Base-by-base conservation (phyloP, 2,113 vertebrate species). In the Passer domesticus region DNA sequence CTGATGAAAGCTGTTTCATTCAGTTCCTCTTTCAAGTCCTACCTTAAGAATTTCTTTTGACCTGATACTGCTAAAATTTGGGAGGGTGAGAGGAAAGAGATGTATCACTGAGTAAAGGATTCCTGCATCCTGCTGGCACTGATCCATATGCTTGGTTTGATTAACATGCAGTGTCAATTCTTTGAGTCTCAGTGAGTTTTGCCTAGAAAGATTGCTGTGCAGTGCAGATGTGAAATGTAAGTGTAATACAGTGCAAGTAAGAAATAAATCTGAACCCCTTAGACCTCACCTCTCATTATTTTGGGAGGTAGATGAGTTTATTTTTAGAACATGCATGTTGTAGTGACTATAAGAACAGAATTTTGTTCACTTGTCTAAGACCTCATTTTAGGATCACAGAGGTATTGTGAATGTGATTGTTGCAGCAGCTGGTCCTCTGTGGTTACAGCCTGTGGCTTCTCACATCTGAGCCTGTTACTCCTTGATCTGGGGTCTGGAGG, bases 101-200 rank as follows among this genome's bases (percentile, higher is more conserved):
- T 33, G 4, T 31, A 22, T 62, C 20, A 10, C 27, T 28, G 62
- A 67, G 22, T n/a, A n/a, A 43, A 76, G 14, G 44, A 59, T 28
- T 70, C 18, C 20, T 31, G 20, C 0, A 0, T 72, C 16, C 27
- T 60, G 13, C 53, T 2, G 0, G 44, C 35, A n/a, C 35, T 47
- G 59, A 33, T 47, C 72, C 16, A 10, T 19, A 4, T 23, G 8
- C 33, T 86, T 75, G 37, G 31, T 50, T 60, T 58, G 25, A 62
- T 63, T 67, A 63, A 41, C 13, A 18, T 3, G 3, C 9, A 11
- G 14, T 21, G 44, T 35, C 41, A 69, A 0, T 47, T 59, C 43
- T 87, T 73, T 68, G 27, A 56, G 15, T 76, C 3, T 43, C 7
- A 5, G 2, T 76, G 43, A 8, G 5, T 83, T 82, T 89, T 92